A percentile compares a stretch with the other conserved stretches of the same genome.
phyloP scores from a whole-genome alignment of 2,888 invertebrate species.

The Leucania comma region DNA sequence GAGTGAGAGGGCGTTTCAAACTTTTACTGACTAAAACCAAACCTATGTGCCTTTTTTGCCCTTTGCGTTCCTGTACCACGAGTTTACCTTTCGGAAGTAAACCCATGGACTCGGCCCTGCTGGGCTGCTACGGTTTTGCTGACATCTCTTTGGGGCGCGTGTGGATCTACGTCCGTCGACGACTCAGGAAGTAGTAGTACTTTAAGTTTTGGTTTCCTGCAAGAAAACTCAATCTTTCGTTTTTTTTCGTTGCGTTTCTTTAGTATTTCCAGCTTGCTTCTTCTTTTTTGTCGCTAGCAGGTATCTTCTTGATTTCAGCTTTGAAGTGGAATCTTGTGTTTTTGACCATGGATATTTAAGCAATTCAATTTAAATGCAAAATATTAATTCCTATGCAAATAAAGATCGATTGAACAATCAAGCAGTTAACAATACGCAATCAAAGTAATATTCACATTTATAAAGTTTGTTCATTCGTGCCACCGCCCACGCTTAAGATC shows the following conservation, averaged over 20 bases:
- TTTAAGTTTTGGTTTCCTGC: background rate
- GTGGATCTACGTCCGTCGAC: no score
- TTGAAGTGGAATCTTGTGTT: background rate
- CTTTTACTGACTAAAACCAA: no score
- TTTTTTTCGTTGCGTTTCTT: background rate
- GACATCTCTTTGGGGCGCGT: no score
- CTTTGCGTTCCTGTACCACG: no score
- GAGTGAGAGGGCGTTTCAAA: no score
- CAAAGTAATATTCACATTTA: constrained; percentile 33
- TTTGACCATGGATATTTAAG: background rate
- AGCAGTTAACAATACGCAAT: constrained; percentile 31
- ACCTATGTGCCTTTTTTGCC: no score
- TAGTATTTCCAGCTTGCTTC: background rate
- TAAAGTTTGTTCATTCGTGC: constrained; percentile 8
- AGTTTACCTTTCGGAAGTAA: no score
- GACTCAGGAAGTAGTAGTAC: no score
- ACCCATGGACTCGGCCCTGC: no score
- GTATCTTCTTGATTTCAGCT: background rate
- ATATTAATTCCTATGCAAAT: constrained; percentile 20
- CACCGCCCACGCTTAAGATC: constrained; percentile 35
- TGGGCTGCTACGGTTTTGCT: no score
- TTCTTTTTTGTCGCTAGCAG: background rate
- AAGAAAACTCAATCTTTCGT: background rate
- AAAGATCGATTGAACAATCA: constrained; percentile 26
- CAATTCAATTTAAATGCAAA: constrained; percentile 5